phyloP scores from a whole-genome alignment of 2,888 invertebrate genomes.

The Itoplectis maculator region DNA sequence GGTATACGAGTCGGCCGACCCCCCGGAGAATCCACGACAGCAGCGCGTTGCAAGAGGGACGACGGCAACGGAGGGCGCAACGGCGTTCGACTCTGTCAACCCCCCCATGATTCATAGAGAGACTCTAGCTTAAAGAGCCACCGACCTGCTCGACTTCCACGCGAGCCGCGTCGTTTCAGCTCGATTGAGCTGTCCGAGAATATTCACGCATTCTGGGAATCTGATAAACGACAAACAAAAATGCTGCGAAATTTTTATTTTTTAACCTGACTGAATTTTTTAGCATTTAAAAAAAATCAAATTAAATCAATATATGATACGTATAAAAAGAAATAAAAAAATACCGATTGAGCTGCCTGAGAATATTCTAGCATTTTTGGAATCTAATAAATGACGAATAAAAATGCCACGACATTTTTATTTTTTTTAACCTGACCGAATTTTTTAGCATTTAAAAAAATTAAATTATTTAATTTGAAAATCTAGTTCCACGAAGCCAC shows the following conservation, averaged over 20 bases:
- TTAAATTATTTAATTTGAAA: too few relatives aligned
- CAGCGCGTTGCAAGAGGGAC: constrained; percentile 49
- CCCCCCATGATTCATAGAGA: constrained; percentile 70
- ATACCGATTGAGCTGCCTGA: too few relatives aligned
- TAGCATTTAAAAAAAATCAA: background rate
- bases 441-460: too few relatives aligned
- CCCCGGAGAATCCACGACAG: constrained; percentile 56
- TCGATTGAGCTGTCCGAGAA: constrained; percentile 42
- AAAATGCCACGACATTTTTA: background rate
- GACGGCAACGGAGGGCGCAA: constrained; percentile 44
- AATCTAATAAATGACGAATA: background rate
- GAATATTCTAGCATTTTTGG: background rate
- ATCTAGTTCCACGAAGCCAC: too few relatives aligned
- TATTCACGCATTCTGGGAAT: background rate
- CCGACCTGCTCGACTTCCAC: constrained; percentile 51
- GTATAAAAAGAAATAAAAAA: too few relatives aligned
- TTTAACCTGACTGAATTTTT: background rate
- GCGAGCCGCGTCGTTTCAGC: constrained; percentile 32
- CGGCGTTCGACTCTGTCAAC: constrained; percentile 69
- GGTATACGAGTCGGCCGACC: constrained; percentile 55
- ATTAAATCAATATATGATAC: too few relatives aligned
- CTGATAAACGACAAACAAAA: constrained; percentile 1
- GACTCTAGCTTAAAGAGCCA: constrained; percentile 58
- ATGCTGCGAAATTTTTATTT: background rate
- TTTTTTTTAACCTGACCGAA: background rate